phyloP scores from a whole-genome alignment of 2,888 invertebrate species.

The Nephrocerus scutellatus region DNA sequence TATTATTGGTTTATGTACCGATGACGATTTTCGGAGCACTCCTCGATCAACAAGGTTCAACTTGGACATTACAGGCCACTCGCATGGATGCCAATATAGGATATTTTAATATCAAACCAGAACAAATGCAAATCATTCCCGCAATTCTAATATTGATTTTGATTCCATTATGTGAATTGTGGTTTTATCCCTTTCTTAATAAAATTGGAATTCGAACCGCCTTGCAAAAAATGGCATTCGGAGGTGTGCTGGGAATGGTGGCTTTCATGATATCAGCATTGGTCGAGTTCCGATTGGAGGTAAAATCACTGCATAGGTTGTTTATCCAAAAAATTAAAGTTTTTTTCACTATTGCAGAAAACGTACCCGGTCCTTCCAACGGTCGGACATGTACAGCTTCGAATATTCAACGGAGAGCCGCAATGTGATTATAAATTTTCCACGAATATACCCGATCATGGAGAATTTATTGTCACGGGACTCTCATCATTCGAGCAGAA shows the following conservation, averaged over 20 bases:
- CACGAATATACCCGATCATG: constrained; percentile 26
- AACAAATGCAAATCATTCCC: constrained; percentile 92
- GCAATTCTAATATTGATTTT: constrained; percentile 76
- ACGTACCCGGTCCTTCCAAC: constrained; percentile 59
- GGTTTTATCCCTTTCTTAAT: constrained; percentile 70
- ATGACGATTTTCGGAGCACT: constrained; percentile 91
- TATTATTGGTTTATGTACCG: constrained; percentile 75
- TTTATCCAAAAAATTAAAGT: no score
- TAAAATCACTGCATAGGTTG: no score
- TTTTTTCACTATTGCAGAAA: constrained; percentile 52
- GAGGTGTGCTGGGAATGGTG: constrained; percentile 75
- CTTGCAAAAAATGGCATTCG: constrained; percentile 77
- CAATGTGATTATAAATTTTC: constrained; percentile 45
- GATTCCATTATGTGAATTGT: constrained; percentile 76
- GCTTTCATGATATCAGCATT: constrained; percentile 84
- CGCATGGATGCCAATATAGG: constrained; percentile 78
- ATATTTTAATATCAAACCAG: constrained; percentile 71
- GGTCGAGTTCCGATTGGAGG: constrained; percentile 70
- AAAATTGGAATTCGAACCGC: constrained; percentile 66
- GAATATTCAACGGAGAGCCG: constrained; percentile 61
- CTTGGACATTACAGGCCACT: constrained; percentile 89
- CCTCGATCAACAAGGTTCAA: constrained; percentile 87
- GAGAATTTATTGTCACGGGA: constrained; percentile 26
- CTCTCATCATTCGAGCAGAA: constrained; percentile 30
- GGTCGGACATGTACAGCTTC: constrained; percentile 56